Evolutionary conservation across 1,140 invertebrate genomes (phyloP).

Genomic region (Pseudoatta argentina): DNA sequence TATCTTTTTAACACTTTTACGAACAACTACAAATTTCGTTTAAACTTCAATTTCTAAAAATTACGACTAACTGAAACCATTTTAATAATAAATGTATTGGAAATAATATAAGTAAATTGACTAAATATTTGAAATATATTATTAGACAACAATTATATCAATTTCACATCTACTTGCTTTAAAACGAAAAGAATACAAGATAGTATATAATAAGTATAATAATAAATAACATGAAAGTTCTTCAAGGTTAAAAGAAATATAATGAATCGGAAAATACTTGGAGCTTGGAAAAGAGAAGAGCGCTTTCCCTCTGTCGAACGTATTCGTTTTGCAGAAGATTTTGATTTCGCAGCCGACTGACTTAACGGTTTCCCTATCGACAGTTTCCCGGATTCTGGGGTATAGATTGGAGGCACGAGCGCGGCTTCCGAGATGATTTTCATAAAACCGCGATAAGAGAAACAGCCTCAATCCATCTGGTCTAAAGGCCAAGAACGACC

Average conservation of each 20-base stretch:
- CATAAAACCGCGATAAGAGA: slow-evolving; percentile 66
- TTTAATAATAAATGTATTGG: too few relatives aligned
- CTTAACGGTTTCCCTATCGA: slow-evolving; percentile 57
- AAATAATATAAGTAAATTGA: too few relatives aligned
- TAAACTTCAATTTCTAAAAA: too few relatives aligned
- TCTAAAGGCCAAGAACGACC: slow-evolving; percentile 30
- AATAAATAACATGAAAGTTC: background rate
- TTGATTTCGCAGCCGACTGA: slow-evolving; percentile 23
- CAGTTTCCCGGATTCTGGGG: slow-evolving; percentile 71
- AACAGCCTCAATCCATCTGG: background rate
- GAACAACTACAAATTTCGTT: too few relatives aligned
- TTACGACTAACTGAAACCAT: too few relatives aligned
- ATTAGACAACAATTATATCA: too few relatives aligned
- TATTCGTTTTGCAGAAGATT: background rate
- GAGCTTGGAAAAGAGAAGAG: background rate
- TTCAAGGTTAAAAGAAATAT: background rate
- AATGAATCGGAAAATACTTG: background rate
- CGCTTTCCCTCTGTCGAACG: background rate
- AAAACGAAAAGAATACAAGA: background rate
- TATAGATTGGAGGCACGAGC: slow-evolving; percentile 24
- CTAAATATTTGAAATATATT: too few relatives aligned
- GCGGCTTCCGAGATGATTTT: slow-evolving; percentile 64
- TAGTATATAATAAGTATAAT: background rate
- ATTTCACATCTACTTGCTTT: background rate
- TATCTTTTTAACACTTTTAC: too few relatives aligned